A percentile compares a stretch with the other conserved stretches of the same genome.
Evolutionary conservation across 2,888 invertebrate genomes (phyloP).

Genomic region (Tineola bisselliella): DNA sequence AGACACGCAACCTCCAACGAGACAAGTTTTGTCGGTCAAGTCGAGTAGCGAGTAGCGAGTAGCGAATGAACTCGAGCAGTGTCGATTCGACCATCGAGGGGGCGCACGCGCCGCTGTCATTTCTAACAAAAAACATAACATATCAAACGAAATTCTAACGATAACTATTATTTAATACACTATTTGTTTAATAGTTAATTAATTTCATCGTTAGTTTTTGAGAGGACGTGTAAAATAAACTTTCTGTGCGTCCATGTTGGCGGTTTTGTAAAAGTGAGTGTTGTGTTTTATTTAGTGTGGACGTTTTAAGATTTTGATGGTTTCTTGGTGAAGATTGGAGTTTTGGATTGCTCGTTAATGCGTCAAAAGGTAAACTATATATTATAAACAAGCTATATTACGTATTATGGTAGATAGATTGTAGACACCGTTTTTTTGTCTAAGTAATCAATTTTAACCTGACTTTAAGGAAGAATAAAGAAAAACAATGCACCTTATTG

Average conservation of each 20-base stretch:
- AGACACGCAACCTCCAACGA: background rate
- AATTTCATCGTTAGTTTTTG: background rate
- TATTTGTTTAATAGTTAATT: background rate
- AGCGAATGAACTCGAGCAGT: background rate
- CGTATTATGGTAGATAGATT: no score
- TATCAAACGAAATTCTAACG: background rate
- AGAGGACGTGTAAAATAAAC: background rate
- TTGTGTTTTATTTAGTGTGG: background rate
- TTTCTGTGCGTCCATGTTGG: conserved; percentile 1
- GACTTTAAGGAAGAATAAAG: no score
- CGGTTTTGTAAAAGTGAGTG: background rate
- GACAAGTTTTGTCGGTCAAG: no score
- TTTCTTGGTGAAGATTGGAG: background rate
- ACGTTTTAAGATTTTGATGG: background rate
- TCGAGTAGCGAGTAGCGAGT: background rate
- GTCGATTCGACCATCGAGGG: background rate
- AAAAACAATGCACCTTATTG: no score
- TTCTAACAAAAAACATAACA: background rate
- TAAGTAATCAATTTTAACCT: no score
- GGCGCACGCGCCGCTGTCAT: background rate
- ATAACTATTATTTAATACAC: background rate
- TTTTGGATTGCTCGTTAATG: background rate
- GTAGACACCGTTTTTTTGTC: no score
- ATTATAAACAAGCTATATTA: no score
- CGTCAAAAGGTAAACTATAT: conserved; percentile 2